Evolutionary conservation across 35 echinoderm and acorn worm species (phyloP).

Genomic region (Patiria miniata): DNA sequence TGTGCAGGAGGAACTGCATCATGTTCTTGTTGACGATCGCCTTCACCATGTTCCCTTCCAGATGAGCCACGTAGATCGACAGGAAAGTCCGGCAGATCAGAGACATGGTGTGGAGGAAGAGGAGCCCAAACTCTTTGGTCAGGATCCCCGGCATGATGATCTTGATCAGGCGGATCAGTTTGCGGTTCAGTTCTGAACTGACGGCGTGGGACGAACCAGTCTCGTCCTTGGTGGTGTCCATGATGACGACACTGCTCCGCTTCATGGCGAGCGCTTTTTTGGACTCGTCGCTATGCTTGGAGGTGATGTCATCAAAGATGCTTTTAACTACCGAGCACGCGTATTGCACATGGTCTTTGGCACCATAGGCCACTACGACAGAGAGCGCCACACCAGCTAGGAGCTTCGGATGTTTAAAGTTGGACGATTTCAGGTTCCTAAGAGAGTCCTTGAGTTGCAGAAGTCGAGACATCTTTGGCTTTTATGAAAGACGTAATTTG

Average conservation of each 20-base stretch:
- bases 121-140: conserved; percentile 85
- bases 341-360: conserved; percentile 27
- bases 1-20: conserved; percentile 50
- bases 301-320: neutral
- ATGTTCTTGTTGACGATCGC: conserved; percentile 84
- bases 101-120: conserved; percentile 69
- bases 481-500: neutral
- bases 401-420: conserved; percentile 51
- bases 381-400: conserved; percentile 43
- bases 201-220: conserved; percentile 49
- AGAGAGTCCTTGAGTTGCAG: conserved; percentile 35
- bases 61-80: conserved; percentile 89
- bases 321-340: neutral
- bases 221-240: neutral
- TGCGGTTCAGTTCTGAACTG: conserved; percentile 64
- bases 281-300: neutral
- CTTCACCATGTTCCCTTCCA: conserved; percentile 93
- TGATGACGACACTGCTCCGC: neutral
- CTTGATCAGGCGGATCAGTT: conserved; percentile 53
- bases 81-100: conserved; percentile 89
- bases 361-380: conserved; percentile 33
- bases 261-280: neutral
- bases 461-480: conserved; percentile 48
- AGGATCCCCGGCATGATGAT: conserved; percentile 90
- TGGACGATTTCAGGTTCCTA: conserved; percentile 35